phyloP scores from a whole-genome alignment of 2,113 vertebrate genomes.

The Corythornis cristatus region DNA sequence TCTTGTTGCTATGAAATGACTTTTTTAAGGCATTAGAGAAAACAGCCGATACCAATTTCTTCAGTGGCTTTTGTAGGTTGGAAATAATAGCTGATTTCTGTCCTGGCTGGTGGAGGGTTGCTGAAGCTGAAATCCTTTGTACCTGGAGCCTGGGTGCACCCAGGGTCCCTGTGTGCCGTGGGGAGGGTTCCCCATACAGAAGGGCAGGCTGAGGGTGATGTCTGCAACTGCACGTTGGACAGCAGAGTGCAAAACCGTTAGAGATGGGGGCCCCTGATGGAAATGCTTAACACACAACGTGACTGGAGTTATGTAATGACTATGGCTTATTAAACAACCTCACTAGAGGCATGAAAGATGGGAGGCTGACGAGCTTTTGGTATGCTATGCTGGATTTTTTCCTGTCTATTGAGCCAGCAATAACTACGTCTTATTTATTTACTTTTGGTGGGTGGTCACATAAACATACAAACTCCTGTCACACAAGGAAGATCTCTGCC shows the following conservation, averaged over 20 bases:
- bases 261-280: not conserved
- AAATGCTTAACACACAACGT: not conserved
- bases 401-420: slow-evolving; percentile 20
- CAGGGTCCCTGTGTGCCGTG: rapidly evolving
- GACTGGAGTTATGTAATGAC: not conserved
- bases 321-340: slow-evolving; percentile 58
- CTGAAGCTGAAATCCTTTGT: not conserved
- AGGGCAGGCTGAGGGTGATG: not conserved
- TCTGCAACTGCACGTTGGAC: not conserved
- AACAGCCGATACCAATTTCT: not conserved
- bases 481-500: not conserved
- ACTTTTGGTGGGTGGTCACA: slow-evolving; percentile 34
- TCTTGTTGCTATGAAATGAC: not conserved
- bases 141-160: not conserved
- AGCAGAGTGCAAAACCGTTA: not conserved
- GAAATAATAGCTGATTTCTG: not conserved
- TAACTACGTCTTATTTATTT: slow-evolving; percentile 65
- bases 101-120: not conserved
- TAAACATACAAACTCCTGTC: not conserved
- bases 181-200: not conserved
- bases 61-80: not conserved
- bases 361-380: not conserved
- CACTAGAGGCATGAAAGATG: slow-evolving; percentile 1
- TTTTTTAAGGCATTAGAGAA: not conserved
- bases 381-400: slow-evolving; percentile 27